A percentile compares a stretch with the other conserved stretches of the same genome.
phyloP scores from a whole-genome alignment of 2,797 vertebrate genomes.

The Pristis pectinata region DNA sequence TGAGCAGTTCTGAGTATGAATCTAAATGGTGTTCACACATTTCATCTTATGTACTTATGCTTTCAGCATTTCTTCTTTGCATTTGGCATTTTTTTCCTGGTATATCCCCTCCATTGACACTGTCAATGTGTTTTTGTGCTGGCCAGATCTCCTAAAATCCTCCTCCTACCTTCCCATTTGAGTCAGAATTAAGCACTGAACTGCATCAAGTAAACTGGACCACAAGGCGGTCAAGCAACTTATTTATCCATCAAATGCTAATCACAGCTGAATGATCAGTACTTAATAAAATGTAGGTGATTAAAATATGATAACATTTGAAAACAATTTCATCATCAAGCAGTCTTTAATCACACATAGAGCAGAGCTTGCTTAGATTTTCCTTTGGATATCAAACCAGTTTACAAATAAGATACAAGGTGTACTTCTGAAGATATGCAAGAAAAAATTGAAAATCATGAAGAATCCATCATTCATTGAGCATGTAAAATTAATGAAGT shows the following conservation, averaged over 20 bases:
- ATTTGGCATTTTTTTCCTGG: too few relatives aligned
- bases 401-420: not conserved
- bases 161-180: not conserved
- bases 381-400: not conserved
- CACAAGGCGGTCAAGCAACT: too few relatives aligned
- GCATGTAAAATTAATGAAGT: not conserved
- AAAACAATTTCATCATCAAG: slow-evolving; percentile 39
- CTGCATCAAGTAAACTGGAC: not conserved
- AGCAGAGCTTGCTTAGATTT: not conserved
- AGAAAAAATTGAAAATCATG: not conserved
- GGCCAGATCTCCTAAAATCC: not conserved
- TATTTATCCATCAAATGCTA: slow-evolving; percentile 42
- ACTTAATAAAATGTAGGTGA: slow-evolving; percentile 41
- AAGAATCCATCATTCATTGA: not conserved
- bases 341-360: slow-evolving; percentile 38
- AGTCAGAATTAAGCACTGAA: not conserved
- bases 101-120: not conserved
- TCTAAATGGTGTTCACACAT: too few relatives aligned
- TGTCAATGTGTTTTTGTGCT: not conserved
- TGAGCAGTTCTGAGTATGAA: not conserved
- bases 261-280: slow-evolving; percentile 37
- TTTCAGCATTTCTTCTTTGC: too few relatives aligned
- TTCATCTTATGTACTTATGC: too few relatives aligned
- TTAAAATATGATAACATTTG: slow-evolving; percentile 41
- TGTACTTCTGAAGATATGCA: not conserved